phyloP scores from a whole-genome alignment of 2,888 invertebrate genomes.

The Aricia artaxerxes region DNA sequence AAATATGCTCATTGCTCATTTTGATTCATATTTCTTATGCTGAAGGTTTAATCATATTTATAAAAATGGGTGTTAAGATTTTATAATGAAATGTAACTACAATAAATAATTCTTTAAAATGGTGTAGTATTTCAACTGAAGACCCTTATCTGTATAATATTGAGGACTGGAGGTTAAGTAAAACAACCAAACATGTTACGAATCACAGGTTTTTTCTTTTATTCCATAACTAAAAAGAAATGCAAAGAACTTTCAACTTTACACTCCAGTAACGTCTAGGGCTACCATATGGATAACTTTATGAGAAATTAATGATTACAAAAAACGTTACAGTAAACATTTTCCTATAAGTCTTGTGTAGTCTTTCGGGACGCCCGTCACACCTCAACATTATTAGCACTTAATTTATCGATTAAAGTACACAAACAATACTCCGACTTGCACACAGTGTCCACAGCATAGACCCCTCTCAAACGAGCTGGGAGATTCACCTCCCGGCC shows the following conservation, averaged over 20 bases:
- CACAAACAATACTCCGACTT: conserved; percentile 38
- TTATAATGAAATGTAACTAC: background rate
- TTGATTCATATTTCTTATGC: background rate
- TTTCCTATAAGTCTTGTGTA: conserved; percentile 78
- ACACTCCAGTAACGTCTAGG: conserved; percentile 76
- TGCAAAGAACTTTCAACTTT: conserved; percentile 75
- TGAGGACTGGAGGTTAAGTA: conserved; percentile 16
- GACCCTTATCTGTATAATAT: background rate
- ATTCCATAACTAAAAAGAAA: conserved; percentile 78
- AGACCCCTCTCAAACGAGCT: conserved; percentile 6
- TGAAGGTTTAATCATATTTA: background rate
- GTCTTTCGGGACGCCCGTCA: conserved; percentile 69
- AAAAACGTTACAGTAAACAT: conserved; percentile 78
- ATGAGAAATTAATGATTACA: conserved; percentile 76
- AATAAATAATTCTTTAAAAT: background rate
- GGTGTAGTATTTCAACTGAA: too few relatives aligned
- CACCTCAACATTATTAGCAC: conserved; percentile 70
- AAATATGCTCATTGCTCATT: background rate
- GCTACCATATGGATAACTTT: conserved; percentile 74
- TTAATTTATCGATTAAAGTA: conserved; percentile 56
- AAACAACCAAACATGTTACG: conserved; percentile 61
- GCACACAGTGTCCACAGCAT: conserved; percentile 37
- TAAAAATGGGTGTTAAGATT: background rate
- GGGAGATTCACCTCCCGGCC: conserved; percentile 21
- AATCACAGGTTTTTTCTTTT: conserved; percentile 77